Percentiles rank a stretch among this genome's conserved stretches.
These are phyloP conservation scores for Zaprionus taronus DNA, from an alignment of 1,140 invertebrate genomes.

Conservation along the genomic window DNA sequence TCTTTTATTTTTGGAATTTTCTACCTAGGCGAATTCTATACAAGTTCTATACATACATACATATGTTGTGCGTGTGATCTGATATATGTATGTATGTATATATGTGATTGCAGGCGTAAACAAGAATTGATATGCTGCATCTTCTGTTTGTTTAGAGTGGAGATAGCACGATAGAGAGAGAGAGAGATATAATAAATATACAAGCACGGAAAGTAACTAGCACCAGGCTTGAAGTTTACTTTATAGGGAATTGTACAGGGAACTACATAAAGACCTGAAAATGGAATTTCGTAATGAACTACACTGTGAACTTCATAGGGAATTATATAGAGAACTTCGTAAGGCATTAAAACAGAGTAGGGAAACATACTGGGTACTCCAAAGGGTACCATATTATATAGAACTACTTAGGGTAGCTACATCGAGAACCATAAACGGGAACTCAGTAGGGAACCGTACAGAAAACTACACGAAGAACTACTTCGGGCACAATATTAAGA, in stretches of 20 bases:
- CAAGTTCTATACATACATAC: background rate
- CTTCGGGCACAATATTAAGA: no score
- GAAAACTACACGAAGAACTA: background rate
- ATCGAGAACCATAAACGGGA: background rate
- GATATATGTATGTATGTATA: background rate
- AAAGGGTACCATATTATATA: no score
- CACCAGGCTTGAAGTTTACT: no score
- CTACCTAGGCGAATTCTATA: constrained; percentile 31
- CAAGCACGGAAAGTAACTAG: no score
- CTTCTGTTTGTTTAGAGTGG: background rate
- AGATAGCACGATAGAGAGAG: background rate
- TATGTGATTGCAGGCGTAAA: background rate
- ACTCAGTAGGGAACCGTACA: background rate
- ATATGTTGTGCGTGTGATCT: background rate
- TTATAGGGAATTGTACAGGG: no score
- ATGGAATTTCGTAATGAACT: no score
- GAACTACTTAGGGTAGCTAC: no score
- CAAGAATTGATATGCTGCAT: background rate
- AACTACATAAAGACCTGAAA: no score
- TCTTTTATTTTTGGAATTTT: constrained; percentile 53
- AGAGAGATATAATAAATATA: background rate
- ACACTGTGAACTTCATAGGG: no score
- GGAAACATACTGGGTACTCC: no score
- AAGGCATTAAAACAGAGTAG: no score
- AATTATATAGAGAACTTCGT: no score